Percentiles rank a stretch among this genome's conserved stretches.
Conservation (phyloP, 2,113 vertebrate genomes). For the Trachemys scripta region DNA sequence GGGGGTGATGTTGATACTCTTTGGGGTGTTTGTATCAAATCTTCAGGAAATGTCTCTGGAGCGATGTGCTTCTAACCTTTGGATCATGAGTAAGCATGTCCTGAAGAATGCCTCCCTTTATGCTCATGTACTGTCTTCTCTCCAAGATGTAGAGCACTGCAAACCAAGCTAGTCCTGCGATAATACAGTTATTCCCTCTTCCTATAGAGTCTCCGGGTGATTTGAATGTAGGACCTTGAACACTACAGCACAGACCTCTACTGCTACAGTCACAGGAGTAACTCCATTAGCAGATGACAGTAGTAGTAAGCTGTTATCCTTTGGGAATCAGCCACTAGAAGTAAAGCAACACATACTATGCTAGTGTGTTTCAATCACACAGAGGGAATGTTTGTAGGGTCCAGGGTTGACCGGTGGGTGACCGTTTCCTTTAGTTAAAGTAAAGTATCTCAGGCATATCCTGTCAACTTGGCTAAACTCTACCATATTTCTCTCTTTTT, state of each 20-base stretch:
- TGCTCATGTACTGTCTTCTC: background rate
- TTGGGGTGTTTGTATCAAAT: background rate
- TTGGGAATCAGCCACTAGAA: background rate
- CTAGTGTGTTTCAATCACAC: background rate
- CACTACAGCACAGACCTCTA: background rate
- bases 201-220: background rate
- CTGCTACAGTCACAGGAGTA: background rate
- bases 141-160: background rate
- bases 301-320: background rate
- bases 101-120: background rate
- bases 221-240: background rate
- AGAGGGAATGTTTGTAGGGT: background rate
- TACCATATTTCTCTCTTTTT: background rate
- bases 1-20: background rate
- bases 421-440: background rate
- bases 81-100: background rate
- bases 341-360: accelerated
- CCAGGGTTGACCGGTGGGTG: background rate
- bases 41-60: background rate
- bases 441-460: background rate
- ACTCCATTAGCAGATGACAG: background rate
- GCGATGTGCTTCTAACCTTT: background rate
- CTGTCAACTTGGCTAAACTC: background rate
- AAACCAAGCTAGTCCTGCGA: background rate
- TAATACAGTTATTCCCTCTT: background rate